These are phyloP conservation scores for Ispidina lecontei DNA, from an alignment of 2,797 vertebrate genomes.

Conservation along the genomic window DNA sequence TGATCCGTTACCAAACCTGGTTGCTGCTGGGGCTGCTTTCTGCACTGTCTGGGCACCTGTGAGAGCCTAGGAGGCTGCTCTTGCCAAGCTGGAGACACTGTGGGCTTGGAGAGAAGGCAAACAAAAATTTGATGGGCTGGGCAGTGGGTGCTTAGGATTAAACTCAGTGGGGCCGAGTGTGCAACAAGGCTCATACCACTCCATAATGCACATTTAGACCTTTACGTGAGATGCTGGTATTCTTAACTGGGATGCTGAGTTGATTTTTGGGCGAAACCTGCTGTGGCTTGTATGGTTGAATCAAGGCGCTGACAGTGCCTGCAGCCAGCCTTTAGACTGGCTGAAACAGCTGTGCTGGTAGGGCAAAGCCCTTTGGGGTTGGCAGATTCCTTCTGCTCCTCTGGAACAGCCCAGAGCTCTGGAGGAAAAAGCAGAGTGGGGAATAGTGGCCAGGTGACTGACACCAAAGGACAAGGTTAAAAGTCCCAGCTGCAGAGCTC, in stretches of 20 bases:
- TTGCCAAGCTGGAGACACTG: not conserved
- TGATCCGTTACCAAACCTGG: not conserved
- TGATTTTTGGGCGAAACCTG: not conserved
- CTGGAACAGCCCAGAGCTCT: not conserved
- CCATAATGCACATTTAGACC: accelerated
- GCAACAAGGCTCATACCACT: not conserved
- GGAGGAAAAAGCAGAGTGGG: not conserved
- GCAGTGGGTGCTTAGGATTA: not conserved
- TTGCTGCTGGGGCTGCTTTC: not conserved
- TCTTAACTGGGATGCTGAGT: not conserved
- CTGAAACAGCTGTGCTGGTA: not conserved
- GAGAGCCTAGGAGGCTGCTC: not conserved
- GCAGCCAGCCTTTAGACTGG: not conserved
- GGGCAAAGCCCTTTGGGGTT: not conserved
- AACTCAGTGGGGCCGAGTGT: not conserved
- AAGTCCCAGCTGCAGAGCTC: not conserved
- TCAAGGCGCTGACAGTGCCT: not conserved
- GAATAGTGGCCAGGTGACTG: not conserved
- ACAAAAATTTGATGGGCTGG: not conserved
- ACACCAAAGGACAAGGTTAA: not conserved
- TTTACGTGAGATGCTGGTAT: not conserved
- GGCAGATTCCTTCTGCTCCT: not conserved
- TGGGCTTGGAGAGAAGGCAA: not conserved
- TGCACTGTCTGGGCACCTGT: accelerated
- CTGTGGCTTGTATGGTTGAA: not conserved